Evolutionary conservation across 2,888 invertebrate species (phyloP).

Genomic region (Orchesellides sinensis): DNA sequence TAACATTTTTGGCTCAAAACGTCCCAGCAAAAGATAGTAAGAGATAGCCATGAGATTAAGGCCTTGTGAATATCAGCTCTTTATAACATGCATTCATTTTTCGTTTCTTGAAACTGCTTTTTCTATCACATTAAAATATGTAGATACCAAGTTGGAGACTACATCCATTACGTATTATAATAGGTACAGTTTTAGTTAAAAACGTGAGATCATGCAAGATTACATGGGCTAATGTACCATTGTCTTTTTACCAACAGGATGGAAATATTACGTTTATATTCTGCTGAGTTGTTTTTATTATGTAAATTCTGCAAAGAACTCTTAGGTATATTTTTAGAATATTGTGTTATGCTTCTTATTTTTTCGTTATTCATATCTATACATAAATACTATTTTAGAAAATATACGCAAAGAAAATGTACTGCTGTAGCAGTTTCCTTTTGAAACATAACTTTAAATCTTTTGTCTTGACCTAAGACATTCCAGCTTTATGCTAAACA

Average conservation of each 20-base stretch:
- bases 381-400: too few relatives aligned
- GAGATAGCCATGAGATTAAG: background rate
- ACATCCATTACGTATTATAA: too few relatives aligned
- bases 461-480: conserved; percentile 25
- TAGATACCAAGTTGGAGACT: too few relatives aligned
- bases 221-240: background rate
- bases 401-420: background rate
- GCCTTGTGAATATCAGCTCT: background rate
- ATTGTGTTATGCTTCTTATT: background rate
- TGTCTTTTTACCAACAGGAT: background rate
- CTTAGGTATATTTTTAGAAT: background rate
- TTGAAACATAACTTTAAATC: conserved; percentile 2
- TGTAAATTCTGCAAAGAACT: background rate
- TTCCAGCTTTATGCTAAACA: background rate
- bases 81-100: background rate
- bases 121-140: conserved; percentile 13
- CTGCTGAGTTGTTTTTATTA: background rate
- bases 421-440: background rate
- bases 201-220: background rate
- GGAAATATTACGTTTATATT: background rate
- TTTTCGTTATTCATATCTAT: too few relatives aligned
- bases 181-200: too few relatives aligned
- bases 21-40: background rate
- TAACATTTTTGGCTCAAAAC: conserved; percentile 1
- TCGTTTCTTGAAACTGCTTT: background rate